Conservation (phyloP, 2,113 vertebrate genomes). For the Esox niger region DNA sequence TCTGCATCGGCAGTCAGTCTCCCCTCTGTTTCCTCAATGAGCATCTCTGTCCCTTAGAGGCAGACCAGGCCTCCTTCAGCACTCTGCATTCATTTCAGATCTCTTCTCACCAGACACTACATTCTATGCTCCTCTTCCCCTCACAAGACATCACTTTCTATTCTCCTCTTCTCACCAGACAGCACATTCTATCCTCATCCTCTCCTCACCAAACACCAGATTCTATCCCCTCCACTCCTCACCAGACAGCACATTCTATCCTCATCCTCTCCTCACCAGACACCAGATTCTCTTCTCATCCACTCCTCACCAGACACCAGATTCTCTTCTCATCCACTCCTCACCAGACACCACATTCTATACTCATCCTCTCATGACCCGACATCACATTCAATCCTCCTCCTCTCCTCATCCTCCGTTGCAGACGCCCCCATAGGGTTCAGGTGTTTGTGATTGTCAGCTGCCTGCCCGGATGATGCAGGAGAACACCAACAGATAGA, state of each 20-base stretch:
- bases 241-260: too few species aligned
- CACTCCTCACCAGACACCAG: conserved; percentile 8
- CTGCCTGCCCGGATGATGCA: conserved; percentile 60
- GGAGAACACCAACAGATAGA: conserved; percentile 42
- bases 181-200: too few species aligned
- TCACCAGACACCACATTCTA: conserved; percentile 51
- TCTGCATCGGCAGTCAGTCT: conserved; percentile 54
- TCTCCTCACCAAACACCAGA: too few species aligned
- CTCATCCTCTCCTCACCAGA: conserved; percentile 55
- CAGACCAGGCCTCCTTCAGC: conserved; percentile 14
- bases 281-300: conserved; percentile 23
- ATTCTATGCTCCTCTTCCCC: conserved; percentile 42
- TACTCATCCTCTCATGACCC: too few species aligned
- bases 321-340: conserved; percentile 52
- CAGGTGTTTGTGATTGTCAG: conserved; percentile 68
- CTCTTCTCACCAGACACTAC: conserved; percentile 38
- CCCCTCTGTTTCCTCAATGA: conserved; percentile 54
- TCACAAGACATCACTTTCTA: conserved; percentile 49
- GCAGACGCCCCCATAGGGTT: too few species aligned
- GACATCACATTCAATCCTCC: too few species aligned
- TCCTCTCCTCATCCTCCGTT: too few species aligned
- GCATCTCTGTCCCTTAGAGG: conserved; percentile 67
- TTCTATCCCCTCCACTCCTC: conserved; percentile 26
- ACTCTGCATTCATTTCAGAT: conserved; percentile 54
- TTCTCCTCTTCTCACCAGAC: too few species aligned